A percentile compares a stretch with the other conserved stretches of the same genome.
phyloP scores from a whole-genome alignment of 2,113 vertebrate genomes.

The Plectropomus leopardus region DNA sequence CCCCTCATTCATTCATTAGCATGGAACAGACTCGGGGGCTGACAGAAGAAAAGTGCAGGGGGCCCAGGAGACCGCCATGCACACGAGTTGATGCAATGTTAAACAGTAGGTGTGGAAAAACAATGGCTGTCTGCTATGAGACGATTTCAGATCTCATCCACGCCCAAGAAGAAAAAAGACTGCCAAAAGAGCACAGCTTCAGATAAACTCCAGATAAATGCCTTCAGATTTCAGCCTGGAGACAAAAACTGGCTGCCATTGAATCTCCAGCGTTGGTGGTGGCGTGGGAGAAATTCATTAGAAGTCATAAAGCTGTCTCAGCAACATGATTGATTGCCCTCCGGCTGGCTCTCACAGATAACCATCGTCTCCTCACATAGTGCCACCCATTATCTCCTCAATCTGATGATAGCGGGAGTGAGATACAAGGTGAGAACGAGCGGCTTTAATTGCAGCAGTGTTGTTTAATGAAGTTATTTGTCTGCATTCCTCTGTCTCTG shows the following conservation, averaged over 20 bases:
- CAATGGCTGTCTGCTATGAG: conserved; percentile 2
- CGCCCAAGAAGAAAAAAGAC: neutral
- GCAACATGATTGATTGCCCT: conserved; percentile 52
- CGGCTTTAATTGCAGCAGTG: conserved; percentile 75
- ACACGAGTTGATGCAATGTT: conserved; percentile 43
- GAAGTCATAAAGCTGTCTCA: conserved; percentile 68
- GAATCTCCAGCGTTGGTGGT: conserved; percentile 49
- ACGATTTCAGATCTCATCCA: conserved; percentile 17
- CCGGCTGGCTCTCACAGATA: conserved; percentile 63
- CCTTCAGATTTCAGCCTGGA: conserved; percentile 41
- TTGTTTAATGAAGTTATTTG: conserved; percentile 82
- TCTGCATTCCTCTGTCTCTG: conserved; percentile 84
- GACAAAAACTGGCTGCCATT: conserved; percentile 56
- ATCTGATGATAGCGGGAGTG: conserved; percentile 31
- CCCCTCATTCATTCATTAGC: conserved; percentile 76
- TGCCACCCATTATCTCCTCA: conserved; percentile 64
- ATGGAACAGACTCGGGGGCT: conserved; percentile 38
- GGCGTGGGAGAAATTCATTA: conserved; percentile 81
- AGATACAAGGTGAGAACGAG: conserved; percentile 63
- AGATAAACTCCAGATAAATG: conserved; percentile 15
- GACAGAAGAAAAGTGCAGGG: conserved; percentile 2
- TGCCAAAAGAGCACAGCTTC: neutral
- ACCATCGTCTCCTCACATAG: conserved; percentile 60
- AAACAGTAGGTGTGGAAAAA: conserved; percentile 43
- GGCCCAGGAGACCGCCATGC: neutral